Evolutionary conservation across 2,888 invertebrate genomes (phyloP), one percentile per base, ranked within the genome.

Genomic region (Drosophila phalerata): DNA sequence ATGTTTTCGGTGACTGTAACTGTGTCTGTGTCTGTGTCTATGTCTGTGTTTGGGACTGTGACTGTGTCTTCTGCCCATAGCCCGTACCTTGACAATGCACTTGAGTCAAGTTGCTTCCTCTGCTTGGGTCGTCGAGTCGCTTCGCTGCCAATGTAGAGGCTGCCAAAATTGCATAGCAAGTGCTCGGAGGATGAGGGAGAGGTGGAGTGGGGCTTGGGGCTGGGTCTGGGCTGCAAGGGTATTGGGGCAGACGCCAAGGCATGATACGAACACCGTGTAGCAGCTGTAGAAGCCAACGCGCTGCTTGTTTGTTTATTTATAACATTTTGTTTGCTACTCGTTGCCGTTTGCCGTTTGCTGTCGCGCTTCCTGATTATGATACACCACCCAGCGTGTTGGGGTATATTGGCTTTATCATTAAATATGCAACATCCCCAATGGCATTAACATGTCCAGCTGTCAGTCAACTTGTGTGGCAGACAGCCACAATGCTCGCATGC

Each of bases 71-170:
- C 52, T 73, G 68, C 30, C 19, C 64, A 22, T 43, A 10, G 45
- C 38, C 69, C 73, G 73, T 73, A 69, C 86, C 86, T 86, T 86
- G 86, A 81, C 86, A 86, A 87, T 86, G 89, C 85, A 85, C 86
- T 86, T 86, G 86, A 86, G 77, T 85, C 81, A 87, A 84, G 81
- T 85, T 81, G 85, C 78, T 88, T 86, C 88, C 84, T 84, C 76
- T 63, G 62, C 43, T 67, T 37, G 51, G 40, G 65, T 67, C 60
- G 66, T 34, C 67, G 55, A 47, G 74, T 51, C 40, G 71, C 74
- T 75, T 64, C 63, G 72, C 69, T 83, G 79, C 84, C 80, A 80
- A 83, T 81, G 69, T 56, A 77, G 58, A 72, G 75, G 77, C 66
- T 77, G 77, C 77, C 77, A 77, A 77, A 77, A 73, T 73, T 66